Evolutionary conservation across 2,797 vertebrate species (phyloP), one percentile per base, ranked within the genome.

Genomic region (Parauchenoglanis punctatus): DNA sequence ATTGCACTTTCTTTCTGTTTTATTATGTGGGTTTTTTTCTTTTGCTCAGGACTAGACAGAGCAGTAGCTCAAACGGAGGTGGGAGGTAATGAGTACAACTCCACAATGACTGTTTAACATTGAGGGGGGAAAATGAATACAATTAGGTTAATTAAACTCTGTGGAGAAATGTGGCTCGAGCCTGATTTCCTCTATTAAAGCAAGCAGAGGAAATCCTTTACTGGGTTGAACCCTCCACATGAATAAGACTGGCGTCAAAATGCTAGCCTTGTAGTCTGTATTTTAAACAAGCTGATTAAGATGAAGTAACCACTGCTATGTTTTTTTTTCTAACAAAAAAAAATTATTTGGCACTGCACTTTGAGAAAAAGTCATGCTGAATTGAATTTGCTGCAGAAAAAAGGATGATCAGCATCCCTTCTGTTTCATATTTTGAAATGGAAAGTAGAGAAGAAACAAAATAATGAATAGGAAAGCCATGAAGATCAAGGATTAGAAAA

Each of bases 141-240:
- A 93, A 90, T 92, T 91, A 90, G 86, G 81, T 84, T 90, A 90
- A 92, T 92, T 90, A 91, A 89, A 85, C 87, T 85, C 84, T 83
- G 88, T 70, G 58, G 78, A 89, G 85, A 88, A 90, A 86, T 80
- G 85, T 86, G 72, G 87, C 85, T 90, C 49, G 68, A 87, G 81
- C 90, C 91, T 92, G 87, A 92, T 92, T 92, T 92, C 90, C 89
- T 92, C 87, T 86, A 89, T 87, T 89, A 92, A 92, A 91, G 56
- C 73, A 65, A 88, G 76, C 77, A 90, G 85, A 91, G 91, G 90
- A 91, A 92, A 88, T 89, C 46, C 87, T 93, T 92, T 93, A 92
- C 87, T 88, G 91, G 89, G 54, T 81, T 77, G 82, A 85, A 90
- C 87, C 58, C 65, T 90, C 90, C 89, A 90, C 88, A 72, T 86